Conservation (phyloP, 2,888 invertebrate species). For the Tetragonula carbonaria region DNA sequence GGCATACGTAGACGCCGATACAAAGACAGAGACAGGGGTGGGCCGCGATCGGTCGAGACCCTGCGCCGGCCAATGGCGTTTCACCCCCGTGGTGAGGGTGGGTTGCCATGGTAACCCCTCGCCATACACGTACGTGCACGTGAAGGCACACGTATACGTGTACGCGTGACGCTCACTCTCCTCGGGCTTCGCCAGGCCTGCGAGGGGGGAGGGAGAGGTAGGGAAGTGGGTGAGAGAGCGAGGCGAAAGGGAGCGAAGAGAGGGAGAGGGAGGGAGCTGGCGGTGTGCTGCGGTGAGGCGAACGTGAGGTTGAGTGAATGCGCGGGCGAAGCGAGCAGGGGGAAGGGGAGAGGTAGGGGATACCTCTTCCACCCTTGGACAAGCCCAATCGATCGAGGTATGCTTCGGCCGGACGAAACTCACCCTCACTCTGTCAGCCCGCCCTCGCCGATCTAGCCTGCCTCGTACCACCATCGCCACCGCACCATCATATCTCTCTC, state of each 20-base stretch:
- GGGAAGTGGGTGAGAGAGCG: slow-evolving; percentile 41
- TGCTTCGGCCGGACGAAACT: slow-evolving; percentile 84
- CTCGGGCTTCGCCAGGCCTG: slow-evolving; percentile 55
- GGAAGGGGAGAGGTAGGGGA: slow-evolving; percentile 38
- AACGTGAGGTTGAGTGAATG: slow-evolving; percentile 18
- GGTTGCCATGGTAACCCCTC: slow-evolving; percentile 82
- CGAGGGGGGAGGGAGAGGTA: slow-evolving; percentile 15
- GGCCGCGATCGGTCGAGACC: slow-evolving; percentile 75
- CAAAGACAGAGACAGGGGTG: slow-evolving; percentile 69
- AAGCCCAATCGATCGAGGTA: slow-evolving; percentile 84
- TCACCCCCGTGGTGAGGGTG: slow-evolving; percentile 83
- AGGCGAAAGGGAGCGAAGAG: slow-evolving; percentile 1
- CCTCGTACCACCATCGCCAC: slow-evolving; percentile 62
- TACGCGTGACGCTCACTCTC: slow-evolving; percentile 68
- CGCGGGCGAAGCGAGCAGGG: slow-evolving; percentile 13
- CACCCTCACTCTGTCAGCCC: slow-evolving; percentile 78
- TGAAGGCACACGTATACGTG: slow-evolving; percentile 63
- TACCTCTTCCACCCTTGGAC: slow-evolving; percentile 82
- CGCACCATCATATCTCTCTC: slow-evolving; percentile 41
- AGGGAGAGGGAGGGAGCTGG: neutral
- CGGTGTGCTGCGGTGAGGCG: slow-evolving; percentile 25
- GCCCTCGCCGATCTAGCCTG: slow-evolving; percentile 60
- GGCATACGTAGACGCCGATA: slow-evolving; percentile 61
- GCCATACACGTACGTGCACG: slow-evolving; percentile 74
- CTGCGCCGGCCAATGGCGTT: slow-evolving; percentile 83